A percentile compares a stretch with the other conserved stretches of the same genome.
Conservation (phyloP, 1,140 invertebrate genomes). For the Plodia interpunctella region DNA sequence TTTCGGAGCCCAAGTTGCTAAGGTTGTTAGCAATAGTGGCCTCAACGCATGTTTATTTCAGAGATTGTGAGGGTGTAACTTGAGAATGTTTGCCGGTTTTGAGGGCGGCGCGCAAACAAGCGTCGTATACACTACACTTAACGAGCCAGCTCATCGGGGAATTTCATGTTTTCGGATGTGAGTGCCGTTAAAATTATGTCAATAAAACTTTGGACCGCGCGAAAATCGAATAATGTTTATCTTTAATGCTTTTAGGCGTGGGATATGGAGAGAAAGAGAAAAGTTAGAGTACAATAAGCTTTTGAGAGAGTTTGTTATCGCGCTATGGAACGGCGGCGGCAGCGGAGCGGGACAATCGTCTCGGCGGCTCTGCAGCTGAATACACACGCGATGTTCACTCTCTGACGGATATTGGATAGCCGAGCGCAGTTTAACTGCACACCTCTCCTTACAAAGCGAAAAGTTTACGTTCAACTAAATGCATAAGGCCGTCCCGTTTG, state of each 20-base stretch:
- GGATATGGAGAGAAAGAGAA: slow-evolving; percentile 23
- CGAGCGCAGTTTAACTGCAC: slow-evolving; percentile 43
- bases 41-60: slow-evolving; percentile 55
- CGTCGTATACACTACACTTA: slow-evolving; percentile 46
- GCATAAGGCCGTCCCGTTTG: slow-evolving; percentile 35
- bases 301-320: slow-evolving; percentile 39
- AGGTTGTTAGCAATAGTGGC: slow-evolving; percentile 50
- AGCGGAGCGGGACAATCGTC: slow-evolving; percentile 17
- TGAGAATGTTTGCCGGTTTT: slow-evolving; percentile 58
- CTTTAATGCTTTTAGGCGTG: slow-evolving; percentile 25
- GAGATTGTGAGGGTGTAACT: slow-evolving; percentile 56
- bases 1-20: slow-evolving; percentile 37
- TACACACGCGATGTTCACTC: slow-evolving; percentile 38
- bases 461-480: slow-evolving; percentile 51
- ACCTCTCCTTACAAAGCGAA: slow-evolving; percentile 53
- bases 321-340: slow-evolving; percentile 17
- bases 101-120: slow-evolving; percentile 43
- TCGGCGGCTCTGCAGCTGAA: slow-evolving; percentile 26
- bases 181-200: slow-evolving; percentile 24
- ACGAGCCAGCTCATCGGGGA: slow-evolving; percentile 49
- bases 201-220: slow-evolving; percentile 32
- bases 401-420: slow-evolving; percentile 47
- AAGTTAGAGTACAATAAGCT: slow-evolving; percentile 28
- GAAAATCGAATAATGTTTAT: slow-evolving; percentile 35
- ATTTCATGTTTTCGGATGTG: slow-evolving; percentile 26